Evolutionary conservation across 1,140 invertebrate genomes (phyloP), one percentile per base, ranked within the genome.

Genomic region (Aphidius ervi): DNA sequence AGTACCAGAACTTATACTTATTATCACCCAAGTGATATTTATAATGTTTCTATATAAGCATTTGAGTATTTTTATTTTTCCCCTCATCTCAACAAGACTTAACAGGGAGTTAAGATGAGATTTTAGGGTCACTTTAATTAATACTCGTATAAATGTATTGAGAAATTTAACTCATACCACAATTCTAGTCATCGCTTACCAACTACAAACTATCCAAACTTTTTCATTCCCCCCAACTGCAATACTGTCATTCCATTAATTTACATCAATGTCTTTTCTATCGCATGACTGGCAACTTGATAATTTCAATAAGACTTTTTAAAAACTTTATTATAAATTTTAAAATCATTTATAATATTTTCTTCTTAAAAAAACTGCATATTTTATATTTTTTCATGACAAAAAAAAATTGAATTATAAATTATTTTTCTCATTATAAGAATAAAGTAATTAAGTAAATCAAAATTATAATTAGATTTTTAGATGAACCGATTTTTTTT

Each of bases 241-340:
- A 31, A 31, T 4, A 31, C 2, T 31, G 23, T 31, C 23, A 31
- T 65, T 64, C 73, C 76, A 79, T 79, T 78, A 78, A 79, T 79
- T 79, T 76, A 78, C 77, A 77, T 79, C 77, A 79, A 79, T 69
- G 77, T 78, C 75, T 78, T 77, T 58, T 71, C 77, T 78, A 63
- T 57, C 16, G 2, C 8, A 55, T 61, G 59, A 61, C 59, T 61
- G 53, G 59, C 39, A 52, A 31, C 4, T 31, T 31, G 23, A 31
- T 31, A 31, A 31, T 31, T 31, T 31, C 23, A 31, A 31, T 31
- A 31, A 31, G 4, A 31, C 23, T 31, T 4, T 4, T 31, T 16
- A 16, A 31, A 31, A 31, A 31, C 23, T 31, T 31, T 31, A 31
- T 31, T 31, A 2, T 3, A 31, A 31, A 31, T 31, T 31, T 31